Evolutionary conservation across 2,113 vertebrate species (phyloP).

Genomic region (Thryonomys swinderianus): DNA sequence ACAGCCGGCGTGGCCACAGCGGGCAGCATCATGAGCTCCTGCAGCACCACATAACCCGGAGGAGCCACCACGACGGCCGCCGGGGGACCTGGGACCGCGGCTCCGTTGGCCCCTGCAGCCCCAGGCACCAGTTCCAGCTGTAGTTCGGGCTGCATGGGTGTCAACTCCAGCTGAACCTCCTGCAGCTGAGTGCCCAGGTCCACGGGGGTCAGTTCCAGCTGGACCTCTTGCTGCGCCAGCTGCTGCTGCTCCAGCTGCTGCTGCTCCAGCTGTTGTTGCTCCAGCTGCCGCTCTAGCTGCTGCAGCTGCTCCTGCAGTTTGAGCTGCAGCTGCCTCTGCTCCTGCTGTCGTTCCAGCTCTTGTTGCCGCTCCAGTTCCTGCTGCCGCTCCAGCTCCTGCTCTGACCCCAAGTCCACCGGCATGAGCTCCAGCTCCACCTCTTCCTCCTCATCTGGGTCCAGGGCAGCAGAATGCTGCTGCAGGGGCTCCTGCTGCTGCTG

Average conservation of each 20-base stretch:
- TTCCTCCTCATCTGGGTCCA: conserved; percentile 62
- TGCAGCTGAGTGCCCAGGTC: conserved; percentile 76
- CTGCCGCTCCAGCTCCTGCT: conserved; percentile 73
- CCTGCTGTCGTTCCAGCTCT: conserved; percentile 85
- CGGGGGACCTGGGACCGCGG: background rate
- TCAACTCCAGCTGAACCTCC: conserved; percentile 85
- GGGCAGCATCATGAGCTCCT: conserved; percentile 76
- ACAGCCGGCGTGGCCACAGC: conserved; percentile 13
- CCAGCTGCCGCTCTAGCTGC: conserved; percentile 73
- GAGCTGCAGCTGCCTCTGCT: conserved; percentile 62
- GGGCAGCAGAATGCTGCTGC: background rate
- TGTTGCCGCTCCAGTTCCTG: conserved; percentile 84
- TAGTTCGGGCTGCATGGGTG: conserved; percentile 8
- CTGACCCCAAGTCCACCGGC: conserved; percentile 84
- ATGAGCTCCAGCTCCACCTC: conserved; percentile 81
- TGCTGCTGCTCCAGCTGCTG: conserved; percentile 65
- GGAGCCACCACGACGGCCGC: conserved; percentile 63
- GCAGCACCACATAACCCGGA: conserved; percentile 69
- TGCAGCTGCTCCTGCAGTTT: conserved; percentile 36
- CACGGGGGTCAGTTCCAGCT: conserved; percentile 68
- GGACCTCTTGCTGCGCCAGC: conserved; percentile 85
- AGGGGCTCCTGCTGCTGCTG: conserved; percentile 20
- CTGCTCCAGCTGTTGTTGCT: conserved; percentile 73
- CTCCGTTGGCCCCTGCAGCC: background rate
- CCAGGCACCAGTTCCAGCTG: conserved; percentile 67